These are phyloP conservation scores for Siniperca knerii DNA, from an alignment of 2,113 vertebrate genomes.

Conservation along the genomic window DNA sequence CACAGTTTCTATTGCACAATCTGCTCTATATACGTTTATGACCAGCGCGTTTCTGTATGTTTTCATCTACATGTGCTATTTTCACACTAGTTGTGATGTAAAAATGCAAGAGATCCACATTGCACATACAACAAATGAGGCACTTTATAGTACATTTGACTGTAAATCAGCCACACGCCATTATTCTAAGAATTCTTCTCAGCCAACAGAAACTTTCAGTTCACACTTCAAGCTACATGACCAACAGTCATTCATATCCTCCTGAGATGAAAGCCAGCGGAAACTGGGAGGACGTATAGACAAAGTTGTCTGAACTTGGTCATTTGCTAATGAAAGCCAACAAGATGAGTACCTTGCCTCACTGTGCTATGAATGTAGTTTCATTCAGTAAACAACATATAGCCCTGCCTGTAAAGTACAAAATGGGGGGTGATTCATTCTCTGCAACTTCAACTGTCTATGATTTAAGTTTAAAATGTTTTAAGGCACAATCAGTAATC, in stretches of 20 bases:
- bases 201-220: background rate
- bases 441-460: background rate
- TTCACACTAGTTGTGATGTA: background rate
- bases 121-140: background rate
- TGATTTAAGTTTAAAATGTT: background rate
- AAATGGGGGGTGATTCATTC: background rate
- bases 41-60: background rate
- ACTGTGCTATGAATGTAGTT: background rate
- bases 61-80: background rate
- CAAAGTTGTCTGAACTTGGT: background rate
- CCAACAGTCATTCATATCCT: background rate
- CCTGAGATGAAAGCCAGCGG: background rate
- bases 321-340: background rate
- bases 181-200: background rate
- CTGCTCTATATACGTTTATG: background rate
- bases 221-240: background rate
- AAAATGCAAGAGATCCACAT: background rate
- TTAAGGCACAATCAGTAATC: background rate
- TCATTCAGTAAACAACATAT: background rate
- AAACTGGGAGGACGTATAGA: background rate
- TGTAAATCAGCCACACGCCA: background rate
- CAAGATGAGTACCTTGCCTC: background rate
- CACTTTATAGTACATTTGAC: background rate
- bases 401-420: background rate
- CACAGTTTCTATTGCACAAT: conserved; percentile 6